These are phyloP conservation scores for Apamea sordens DNA, from an alignment of 2,888 invertebrate species.

Conservation along the genomic window DNA sequence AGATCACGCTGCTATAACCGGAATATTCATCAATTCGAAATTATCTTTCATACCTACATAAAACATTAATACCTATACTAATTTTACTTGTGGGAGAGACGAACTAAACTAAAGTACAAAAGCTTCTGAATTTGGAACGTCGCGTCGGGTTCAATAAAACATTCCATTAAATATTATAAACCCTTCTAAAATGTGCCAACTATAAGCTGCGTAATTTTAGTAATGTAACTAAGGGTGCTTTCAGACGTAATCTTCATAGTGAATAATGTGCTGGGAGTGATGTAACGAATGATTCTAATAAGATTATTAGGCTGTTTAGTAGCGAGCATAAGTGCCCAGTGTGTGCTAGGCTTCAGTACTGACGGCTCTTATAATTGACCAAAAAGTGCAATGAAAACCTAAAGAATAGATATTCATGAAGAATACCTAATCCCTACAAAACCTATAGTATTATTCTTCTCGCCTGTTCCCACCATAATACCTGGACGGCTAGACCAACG, in stretches of 20 bases:
- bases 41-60: too few species aligned
- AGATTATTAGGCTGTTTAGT: not conserved
- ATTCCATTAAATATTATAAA: conserved; percentile 56
- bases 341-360: not conserved
- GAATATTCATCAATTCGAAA: not conserved
- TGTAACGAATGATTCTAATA: not conserved
- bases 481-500: too few species aligned
- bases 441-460: not conserved
- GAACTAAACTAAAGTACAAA: conserved; percentile 4
- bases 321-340: not conserved
- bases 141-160: conserved; percentile 46
- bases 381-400: too few species aligned
- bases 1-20: too few species aligned
- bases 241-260: not conserved
- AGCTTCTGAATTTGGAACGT: conserved; percentile 12
- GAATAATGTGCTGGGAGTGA: too few species aligned
- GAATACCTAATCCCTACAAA: not conserved
- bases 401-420: not conserved
- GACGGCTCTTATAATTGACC: not conserved
- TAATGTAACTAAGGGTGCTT: conserved; percentile 47
- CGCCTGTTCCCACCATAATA: not conserved
- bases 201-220: conserved; percentile 51
- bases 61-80: not conserved
- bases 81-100: not conserved
- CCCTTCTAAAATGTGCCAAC: conserved; percentile 39